A percentile compares a stretch with the other conserved stretches of the same genome.
These are phyloP conservation scores for Rhingia rostrata DNA, from an alignment of 2,888 invertebrate species.

Conservation along the genomic window DNA sequence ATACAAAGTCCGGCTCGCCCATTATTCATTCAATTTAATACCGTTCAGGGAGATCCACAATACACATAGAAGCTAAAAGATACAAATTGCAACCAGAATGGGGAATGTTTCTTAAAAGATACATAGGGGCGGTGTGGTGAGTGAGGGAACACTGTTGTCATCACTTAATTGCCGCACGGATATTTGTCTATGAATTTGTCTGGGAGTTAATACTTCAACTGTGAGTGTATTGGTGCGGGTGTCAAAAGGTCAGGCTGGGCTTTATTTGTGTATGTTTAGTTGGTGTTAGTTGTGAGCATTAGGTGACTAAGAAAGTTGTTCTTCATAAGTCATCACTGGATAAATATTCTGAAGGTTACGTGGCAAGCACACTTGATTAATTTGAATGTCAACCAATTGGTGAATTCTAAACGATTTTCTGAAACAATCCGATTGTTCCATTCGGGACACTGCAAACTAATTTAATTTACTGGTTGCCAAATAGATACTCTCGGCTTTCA, in stretches of 20 bases:
- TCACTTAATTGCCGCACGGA: constrained; percentile 63
- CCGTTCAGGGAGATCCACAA: constrained; percentile 6
- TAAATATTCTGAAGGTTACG: neutral
- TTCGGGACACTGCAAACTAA: neutral
- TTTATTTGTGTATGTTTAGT: constrained; percentile 50
- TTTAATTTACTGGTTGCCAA: too few relatives aligned
- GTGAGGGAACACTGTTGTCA: constrained; percentile 35
- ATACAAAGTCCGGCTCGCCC: constrained; percentile 12
- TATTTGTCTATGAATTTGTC: constrained; percentile 48
- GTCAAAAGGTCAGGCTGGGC: constrained; percentile 45
- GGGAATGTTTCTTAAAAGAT: neutral
- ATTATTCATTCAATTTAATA: constrained; percentile 54
- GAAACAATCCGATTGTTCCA: neutral
- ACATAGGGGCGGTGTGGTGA: neutral
- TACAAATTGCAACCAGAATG: constrained; percentile 14
- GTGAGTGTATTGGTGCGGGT: constrained; percentile 6
- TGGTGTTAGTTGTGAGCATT: constrained; percentile 15
- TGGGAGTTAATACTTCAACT: neutral
- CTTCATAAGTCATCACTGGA: constrained; percentile 30
- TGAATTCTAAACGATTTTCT: neutral
- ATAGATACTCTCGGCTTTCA: too few relatives aligned
- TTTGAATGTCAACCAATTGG: constrained; percentile 1
- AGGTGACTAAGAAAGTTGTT: constrained; percentile 28
- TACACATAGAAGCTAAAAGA: neutral
- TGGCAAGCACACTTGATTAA: neutral